Evolutionary conservation across 2,797 vertebrate species (phyloP), one percentile per base, ranked within the genome.

Genomic region (Mus caroli): DNA sequence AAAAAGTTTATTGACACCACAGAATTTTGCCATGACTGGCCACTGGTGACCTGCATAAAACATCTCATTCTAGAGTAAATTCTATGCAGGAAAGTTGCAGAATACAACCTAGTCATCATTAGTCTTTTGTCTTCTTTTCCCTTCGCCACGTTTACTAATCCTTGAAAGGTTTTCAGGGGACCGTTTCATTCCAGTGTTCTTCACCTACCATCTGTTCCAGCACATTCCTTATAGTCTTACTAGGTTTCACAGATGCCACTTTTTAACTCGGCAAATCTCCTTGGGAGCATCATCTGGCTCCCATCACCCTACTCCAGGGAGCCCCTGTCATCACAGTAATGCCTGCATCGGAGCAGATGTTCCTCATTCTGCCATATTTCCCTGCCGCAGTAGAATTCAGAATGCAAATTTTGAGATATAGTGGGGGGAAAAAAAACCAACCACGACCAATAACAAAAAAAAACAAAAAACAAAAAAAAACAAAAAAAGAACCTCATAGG

Each of bases 191-290:
- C 83, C 97, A 89, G 1, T 80, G 43, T 79, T 96, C 77, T 95
- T 96, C 67, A n/a, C 52, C 28, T 50, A 75, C 77, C 88, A 88
- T 93, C 91, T 94, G 76, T 94, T 64, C 89, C 52, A 90, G 56
- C 56, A 40, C 89, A 87, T 94, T 80, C 94, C 43, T 91, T 93
- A 82, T 67, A 93, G 60, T 87, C 86, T 95, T 93, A 86, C 89
- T 40, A 95, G 92, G 37, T 64, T 96, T 95, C 93, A 95, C 93
- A 97, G 40, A 73, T 96, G 96, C 91, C 93, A 90, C 90, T 96
- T 97, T 97, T 91, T 80, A 94, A 97, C 92, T 52, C 6, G 0
- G 91, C 89, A 94, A 40, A 92, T 97, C 90, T 94, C 88, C 83
- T 85, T 85, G 69, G 87, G 77, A 92, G 73, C 77, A 46, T 96